These are phyloP conservation scores for Caenorhabditis sinica DNA, from an alignment of 2,888 invertebrate species.

Conservation along the genomic window DNA sequence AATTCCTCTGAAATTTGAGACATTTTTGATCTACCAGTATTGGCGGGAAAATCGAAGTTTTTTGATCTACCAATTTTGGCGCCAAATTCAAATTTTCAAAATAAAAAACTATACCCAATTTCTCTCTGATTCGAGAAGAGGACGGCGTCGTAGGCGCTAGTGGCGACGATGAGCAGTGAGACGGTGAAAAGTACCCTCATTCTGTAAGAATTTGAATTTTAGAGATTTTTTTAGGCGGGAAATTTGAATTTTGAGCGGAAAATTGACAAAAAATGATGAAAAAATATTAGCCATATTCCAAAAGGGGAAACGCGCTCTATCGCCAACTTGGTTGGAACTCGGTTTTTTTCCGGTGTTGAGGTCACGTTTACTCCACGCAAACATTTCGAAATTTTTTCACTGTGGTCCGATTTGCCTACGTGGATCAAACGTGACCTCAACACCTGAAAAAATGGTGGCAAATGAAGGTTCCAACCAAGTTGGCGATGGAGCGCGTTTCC, in stretches of 20 bases:
- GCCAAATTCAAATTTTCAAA: constrained; percentile 14
- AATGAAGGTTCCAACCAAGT: too few relatives aligned
- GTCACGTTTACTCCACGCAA: too few relatives aligned
- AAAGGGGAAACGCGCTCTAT: too few relatives aligned
- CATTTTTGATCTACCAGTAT: constrained; percentile 1
- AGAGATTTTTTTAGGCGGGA: not conserved
- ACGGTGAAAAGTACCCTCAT: constrained; percentile 74
- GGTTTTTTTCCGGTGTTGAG: too few relatives aligned
- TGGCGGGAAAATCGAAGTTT: too few relatives aligned
- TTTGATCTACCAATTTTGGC: too few relatives aligned
- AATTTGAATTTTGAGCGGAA: not conserved
- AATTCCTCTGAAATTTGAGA: constrained; percentile 24
- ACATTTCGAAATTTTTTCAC: too few relatives aligned
- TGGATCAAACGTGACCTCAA: too few relatives aligned
- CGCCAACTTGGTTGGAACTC: too few relatives aligned
- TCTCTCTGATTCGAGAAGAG: constrained; percentile 71
- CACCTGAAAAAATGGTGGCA: too few relatives aligned
- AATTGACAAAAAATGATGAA: not conserved
- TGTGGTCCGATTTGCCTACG: too few relatives aligned
- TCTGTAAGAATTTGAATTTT: constrained; percentile 43
- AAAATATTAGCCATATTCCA: not conserved
- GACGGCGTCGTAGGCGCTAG: constrained; percentile 74
- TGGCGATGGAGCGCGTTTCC: too few relatives aligned
- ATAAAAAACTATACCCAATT: constrained; percentile 72
- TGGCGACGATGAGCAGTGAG: constrained; percentile 60